Conservation (phyloP, 1,140 invertebrate genomes). For the Pogonognathellus flavescens region DNA sequence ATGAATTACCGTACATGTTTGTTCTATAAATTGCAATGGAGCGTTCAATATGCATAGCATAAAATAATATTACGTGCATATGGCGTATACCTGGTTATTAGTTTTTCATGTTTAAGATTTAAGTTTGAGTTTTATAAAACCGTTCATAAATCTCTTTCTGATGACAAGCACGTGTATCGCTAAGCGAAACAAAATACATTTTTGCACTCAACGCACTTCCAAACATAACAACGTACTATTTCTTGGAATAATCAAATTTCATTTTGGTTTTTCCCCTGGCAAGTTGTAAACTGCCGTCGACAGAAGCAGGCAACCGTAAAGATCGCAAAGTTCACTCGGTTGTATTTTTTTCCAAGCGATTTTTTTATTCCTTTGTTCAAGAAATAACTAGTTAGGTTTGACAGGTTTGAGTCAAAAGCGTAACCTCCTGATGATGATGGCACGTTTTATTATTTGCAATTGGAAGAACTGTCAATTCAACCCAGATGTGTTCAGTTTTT, state of each 20-base stretch:
- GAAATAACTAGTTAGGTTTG: neutral
- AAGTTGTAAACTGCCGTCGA: neutral
- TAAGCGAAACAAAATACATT: too few relatives aligned
- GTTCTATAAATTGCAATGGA: too few relatives aligned
- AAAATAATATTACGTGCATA: too few relatives aligned
- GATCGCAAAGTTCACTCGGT: neutral
- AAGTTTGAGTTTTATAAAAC: too few relatives aligned
- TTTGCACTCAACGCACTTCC: too few relatives aligned
- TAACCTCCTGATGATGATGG: too few relatives aligned
- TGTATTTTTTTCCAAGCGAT: neutral
- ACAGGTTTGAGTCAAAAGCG: constrained; percentile 4
- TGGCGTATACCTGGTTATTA: too few relatives aligned
- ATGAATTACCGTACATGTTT: too few relatives aligned
- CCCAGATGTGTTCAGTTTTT: constrained; percentile 17
- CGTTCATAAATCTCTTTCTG: too few relatives aligned
- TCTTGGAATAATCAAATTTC: neutral
- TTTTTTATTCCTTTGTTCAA: constrained; percentile 30
- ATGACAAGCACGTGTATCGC: too few relatives aligned
- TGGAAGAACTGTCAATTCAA: constrained; percentile 42
- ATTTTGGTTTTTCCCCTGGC: neutral
- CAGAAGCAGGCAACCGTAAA: neutral
- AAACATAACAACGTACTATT: neutral
- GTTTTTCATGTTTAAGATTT: too few relatives aligned
- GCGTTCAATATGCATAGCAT: too few relatives aligned
- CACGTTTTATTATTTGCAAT: neutral